These are phyloP conservation scores for Metellina segmentata DNA, from an alignment of 2,888 invertebrate species.

Conservation along the genomic window DNA sequence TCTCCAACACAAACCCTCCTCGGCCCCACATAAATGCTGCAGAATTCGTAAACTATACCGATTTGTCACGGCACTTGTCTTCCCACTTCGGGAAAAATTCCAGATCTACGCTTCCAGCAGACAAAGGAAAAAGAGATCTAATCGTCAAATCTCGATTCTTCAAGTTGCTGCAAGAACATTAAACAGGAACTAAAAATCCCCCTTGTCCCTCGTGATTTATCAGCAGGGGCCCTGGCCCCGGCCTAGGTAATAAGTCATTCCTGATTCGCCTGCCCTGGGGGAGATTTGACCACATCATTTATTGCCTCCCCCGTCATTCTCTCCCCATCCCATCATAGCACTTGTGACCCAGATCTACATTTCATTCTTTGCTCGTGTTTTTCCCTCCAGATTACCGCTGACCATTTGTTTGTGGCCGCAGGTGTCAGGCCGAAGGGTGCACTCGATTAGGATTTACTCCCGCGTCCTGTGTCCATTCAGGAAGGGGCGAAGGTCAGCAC, in stretches of 20 bases:
- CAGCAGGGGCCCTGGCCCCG: slow-evolving; percentile 54
- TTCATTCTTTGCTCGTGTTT: slow-evolving; percentile 39
- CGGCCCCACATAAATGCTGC: neutral
- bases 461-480: neutral
- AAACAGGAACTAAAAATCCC: slow-evolving; percentile 44
- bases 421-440: slow-evolving; percentile 47
- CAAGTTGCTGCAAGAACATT: slow-evolving; percentile 1
- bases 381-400: slow-evolving; percentile 64
- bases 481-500: neutral
- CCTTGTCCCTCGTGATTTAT: slow-evolving; percentile 61
- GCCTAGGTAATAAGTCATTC: slow-evolving; percentile 71
- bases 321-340: neutral
- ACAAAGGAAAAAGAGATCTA: neutral
- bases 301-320: slow-evolving; percentile 23
- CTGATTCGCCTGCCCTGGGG: slow-evolving; percentile 57
- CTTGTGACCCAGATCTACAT: slow-evolving; percentile 66
- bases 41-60: neutral
- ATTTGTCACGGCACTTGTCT: neutral
- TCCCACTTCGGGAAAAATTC: neutral
- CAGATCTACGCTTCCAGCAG: neutral
- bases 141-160: neutral
- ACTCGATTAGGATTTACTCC: slow-evolving; percentile 66
- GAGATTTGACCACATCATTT: slow-evolving; percentile 74
- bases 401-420: slow-evolving; percentile 73
- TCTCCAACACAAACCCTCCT: neutral